phyloP scores from a whole-genome alignment of 2,888 invertebrate species.

The Metallyticus violacea region DNA sequence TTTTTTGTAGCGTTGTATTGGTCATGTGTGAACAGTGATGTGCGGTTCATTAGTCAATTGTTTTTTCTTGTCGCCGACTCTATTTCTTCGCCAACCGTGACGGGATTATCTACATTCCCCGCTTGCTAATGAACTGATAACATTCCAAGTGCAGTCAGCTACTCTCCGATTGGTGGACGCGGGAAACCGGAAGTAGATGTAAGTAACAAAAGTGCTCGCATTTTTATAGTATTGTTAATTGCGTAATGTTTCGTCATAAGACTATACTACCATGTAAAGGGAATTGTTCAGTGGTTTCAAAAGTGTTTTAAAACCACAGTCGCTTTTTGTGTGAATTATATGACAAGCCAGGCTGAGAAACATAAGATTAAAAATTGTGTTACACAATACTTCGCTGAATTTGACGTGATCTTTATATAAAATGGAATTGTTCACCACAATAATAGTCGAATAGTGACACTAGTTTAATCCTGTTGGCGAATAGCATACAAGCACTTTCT shows the following conservation, averaged over 20 bases:
- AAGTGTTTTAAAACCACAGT: neutral
- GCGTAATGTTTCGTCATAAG: neutral
- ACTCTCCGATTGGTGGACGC: neutral
- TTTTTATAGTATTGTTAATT: neutral
- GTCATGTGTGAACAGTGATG: neutral
- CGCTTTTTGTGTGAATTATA: neutral
- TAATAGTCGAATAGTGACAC: neutral
- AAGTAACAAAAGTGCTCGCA: neutral
- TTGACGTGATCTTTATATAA: neutral
- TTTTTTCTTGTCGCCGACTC: neutral
- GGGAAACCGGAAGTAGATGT: neutral
- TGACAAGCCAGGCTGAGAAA: neutral
- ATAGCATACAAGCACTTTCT: no score
- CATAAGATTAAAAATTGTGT: neutral
- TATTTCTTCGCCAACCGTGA: neutral
- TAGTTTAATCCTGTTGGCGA: neutral
- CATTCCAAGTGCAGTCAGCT: neutral
- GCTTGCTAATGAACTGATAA: neutral
- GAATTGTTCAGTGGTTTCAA: neutral
- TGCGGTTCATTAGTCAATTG: neutral
- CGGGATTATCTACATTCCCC: neutral
- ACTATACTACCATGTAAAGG: neutral
- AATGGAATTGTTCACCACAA: neutral
- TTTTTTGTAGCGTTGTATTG: neutral
- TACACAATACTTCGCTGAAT: neutral